Evolutionary conservation across 1,140 invertebrate species (phyloP).

Genomic region (Drosophila teissieri): DNA sequence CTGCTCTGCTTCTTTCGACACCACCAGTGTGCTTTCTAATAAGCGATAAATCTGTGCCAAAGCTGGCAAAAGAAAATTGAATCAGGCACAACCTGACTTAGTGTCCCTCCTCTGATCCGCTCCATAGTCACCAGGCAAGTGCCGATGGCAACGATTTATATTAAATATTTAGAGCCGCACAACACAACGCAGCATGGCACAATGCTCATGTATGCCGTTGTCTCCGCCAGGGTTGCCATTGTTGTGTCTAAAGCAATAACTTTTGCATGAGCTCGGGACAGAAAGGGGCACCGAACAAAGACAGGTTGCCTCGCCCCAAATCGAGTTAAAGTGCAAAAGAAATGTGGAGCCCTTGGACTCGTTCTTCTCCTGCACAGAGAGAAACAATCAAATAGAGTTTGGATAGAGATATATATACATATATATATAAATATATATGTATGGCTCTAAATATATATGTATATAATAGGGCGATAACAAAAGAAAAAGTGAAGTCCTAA

Average conservation of each 20-base stretch:
- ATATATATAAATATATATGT: too few relatives aligned
- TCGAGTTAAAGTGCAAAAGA: conserved; percentile 59
- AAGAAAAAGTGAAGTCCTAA: too few relatives aligned
- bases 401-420: too few relatives aligned
- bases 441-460: too few relatives aligned
- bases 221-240: conserved; percentile 51
- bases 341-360: conserved; percentile 19
- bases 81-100: conserved; percentile 24
- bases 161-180: conserved; percentile 68
- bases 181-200: conserved; percentile 29
- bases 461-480: too few relatives aligned
- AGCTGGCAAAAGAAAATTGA: conserved; percentile 39
- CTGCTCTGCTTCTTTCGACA: conserved; percentile 6
- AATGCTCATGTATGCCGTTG: conserved; percentile 27
- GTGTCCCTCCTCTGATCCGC: conserved; percentile 8
- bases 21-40: conserved; percentile 54
- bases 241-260: conserved; percentile 62
- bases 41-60: conserved; percentile 68
- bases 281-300: conserved; percentile 69
- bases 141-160: conserved; percentile 66
- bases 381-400: background rate
- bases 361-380: conserved; percentile 11
- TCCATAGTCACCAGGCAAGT: conserved; percentile 39
- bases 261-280: conserved; percentile 46
- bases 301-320: conserved; percentile 45